Conservation (phyloP, 2,113 vertebrate genomes). For the Xyrauchen texanus region DNA sequence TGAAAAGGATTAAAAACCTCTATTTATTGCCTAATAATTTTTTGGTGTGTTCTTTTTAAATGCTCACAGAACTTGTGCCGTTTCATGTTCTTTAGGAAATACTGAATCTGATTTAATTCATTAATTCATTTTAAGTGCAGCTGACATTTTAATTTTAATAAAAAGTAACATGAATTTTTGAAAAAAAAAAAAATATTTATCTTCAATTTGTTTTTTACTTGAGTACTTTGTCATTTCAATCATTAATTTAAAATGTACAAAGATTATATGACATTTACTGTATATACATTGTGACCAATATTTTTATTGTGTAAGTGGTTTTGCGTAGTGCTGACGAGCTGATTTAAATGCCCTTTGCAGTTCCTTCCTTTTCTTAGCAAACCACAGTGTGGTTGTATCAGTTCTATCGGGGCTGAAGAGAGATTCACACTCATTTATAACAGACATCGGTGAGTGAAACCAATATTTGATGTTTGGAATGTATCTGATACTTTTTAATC, state of each 20-base stretch:
- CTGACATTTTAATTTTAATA: neutral
- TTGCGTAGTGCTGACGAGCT: neutral
- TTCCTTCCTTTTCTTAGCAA: conserved; percentile 23
- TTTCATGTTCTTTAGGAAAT: neutral
- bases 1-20: neutral
- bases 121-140: neutral
- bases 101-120: neutral
- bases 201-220: no score
- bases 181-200: no score
- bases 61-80: neutral
- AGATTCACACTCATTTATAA: neutral
- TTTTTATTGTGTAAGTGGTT: neutral
- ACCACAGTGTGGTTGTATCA: neutral
- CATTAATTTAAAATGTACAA: neutral
- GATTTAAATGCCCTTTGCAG: neutral
- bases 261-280: neutral
- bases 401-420: neutral
- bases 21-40: conserved; percentile 37
- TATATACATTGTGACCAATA: neutral
- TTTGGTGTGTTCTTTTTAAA: neutral
- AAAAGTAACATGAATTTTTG: neutral
- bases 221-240: no score
- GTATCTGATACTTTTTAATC: neutral
- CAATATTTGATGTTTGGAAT: neutral
- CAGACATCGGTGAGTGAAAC: neutral